A percentile compares a stretch with the other conserved stretches of the same genome.
phyloP scores from a whole-genome alignment of 2,888 invertebrate genomes.

The Dryococelus australis region DNA sequence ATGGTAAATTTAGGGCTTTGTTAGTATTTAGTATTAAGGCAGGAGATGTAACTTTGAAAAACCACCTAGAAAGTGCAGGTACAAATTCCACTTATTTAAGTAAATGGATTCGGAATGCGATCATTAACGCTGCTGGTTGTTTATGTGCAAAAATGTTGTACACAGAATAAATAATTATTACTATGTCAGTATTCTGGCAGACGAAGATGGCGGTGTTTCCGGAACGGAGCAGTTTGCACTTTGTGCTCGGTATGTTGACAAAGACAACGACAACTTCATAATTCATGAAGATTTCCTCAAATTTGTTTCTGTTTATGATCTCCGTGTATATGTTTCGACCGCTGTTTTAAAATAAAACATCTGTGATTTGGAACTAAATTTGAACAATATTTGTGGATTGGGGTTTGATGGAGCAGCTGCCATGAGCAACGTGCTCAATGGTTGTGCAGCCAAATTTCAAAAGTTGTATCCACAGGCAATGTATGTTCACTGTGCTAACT shows the following conservation, averaged over 20 bases:
- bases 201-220: not conserved
- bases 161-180: conserved; percentile 11
- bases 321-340: conserved; percentile 19
- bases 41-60: conserved; percentile 29
- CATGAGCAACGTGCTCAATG: conserved; percentile 19
- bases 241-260: conserved; percentile 29
- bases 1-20: conserved; percentile 24
- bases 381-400: conserved; percentile 24
- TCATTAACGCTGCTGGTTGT: conserved; percentile 22
- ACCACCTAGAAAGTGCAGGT: conserved; percentile 23
- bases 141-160: conserved; percentile 24
- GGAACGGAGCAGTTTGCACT: conserved; percentile 18
- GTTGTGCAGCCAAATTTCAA: conserved; percentile 26
- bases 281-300: conserved; percentile 25
- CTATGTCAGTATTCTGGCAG: conserved; percentile 19
- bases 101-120: conserved; percentile 12
- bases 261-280: not conserved
- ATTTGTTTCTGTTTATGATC: conserved; percentile 17
- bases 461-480: conserved; percentile 19
- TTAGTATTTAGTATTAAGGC: conserved; percentile 25
- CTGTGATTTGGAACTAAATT: conserved; percentile 5
- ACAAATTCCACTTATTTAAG: conserved; percentile 23
- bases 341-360: conserved; percentile 21
- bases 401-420: conserved; percentile 27
- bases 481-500: conserved; percentile 26